Base-by-base conservation (phyloP, 2,888 invertebrate genomes). In the Cryptocheilus praepositus region DNA sequence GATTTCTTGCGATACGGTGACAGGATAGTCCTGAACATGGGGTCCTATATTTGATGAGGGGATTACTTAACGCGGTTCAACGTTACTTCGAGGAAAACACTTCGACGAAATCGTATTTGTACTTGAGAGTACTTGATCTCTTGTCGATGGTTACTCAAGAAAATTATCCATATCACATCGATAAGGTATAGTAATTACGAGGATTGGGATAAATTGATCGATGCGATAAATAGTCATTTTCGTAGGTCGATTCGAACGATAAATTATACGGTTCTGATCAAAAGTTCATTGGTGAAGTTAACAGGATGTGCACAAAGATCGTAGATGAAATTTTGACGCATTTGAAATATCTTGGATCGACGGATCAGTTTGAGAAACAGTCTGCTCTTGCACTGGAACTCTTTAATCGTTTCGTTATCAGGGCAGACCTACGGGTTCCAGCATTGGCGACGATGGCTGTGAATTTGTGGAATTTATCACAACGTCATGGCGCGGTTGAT, bases 11-110 rank as follows among this genome's bases (percentile, higher is more conserved):
- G 25, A 22, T 58, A 45, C 19, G 45, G 15, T 64, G 45, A 72
- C 70, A 95, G 95, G 97, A 98, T 85, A 96, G 95, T 83, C 95
- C 97, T 5, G 96, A 97, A 80, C 93, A 95, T 81, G 96, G 95
- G 52, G 95, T 95, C 64, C 91, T 97, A 13, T 96, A 95, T 89
- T 91, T 97, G 69, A 90, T 95, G 66, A 93, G 95, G 79, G 93
- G 95, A 1, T 90, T 98, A 58, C 90, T 97, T 59, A 97, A 96
- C 85, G 93, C 94, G 0, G 91, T 97, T 71, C 94, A 94, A 81
- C 92, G 93, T 73, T 91, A 92, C 53, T 95, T 95, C 91, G 93
- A 93, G 72, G 90, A 92, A 61, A 92, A 92, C 51, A 93, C 92
- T 70, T 91, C 92, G 8, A 90, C 92, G 0, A 93, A 95, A 74